Base-by-base conservation (phyloP, 2,888 invertebrate genomes). In the Drosophila birchii region DNA sequence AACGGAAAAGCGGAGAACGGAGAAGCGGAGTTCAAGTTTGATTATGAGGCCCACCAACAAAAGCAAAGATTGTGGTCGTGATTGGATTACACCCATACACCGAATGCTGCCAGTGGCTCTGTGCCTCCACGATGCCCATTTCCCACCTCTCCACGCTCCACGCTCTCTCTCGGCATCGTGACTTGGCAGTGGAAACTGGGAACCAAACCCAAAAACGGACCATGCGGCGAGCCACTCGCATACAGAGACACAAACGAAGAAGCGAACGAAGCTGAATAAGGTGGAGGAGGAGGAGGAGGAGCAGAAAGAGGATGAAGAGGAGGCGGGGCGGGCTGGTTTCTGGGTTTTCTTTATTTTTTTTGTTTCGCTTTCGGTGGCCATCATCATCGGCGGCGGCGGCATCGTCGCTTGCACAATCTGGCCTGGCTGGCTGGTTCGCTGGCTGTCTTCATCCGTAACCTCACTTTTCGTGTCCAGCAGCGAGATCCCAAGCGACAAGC, bases 11-110 rank as follows among this genome's bases (percentile, higher is more conserved):
- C n/a, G n/a, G n/a, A n/a, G n/a, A n/a, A 49, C 32, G 18, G 32
- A 49, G 45, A 26, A 56, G 41, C 56, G 55, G 44, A 54, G 55
- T 55, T 44, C 69, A 57, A 70, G 58, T 53, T 49, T 67, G 58
- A 51, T 66, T 67, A 47, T 58, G 58, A 67, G 67, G 55, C 29
- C 29, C 26, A n/a, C 53, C 54, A 38, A 47, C 57, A 58, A 58
- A 58, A 58, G 70, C 63, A 69, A 61, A 61, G 71, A 72, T 70
- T 70, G 72, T 70, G 72, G 53, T 66, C 67, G 68, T 63, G 63
- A 63, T 63, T 63, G 63, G 63, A 61, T 61, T 81, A 75, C 86
- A 83, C 81, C 79, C 79, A 82, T 84, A 84, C 81, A n/a, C n/a
- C n/a, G n/a, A n/a, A n/a, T n/a, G n/a, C 60, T 26, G 44, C 61